Conservation (phyloP, 2,113 vertebrate genomes). For the Fukomys damarensis region DNA sequence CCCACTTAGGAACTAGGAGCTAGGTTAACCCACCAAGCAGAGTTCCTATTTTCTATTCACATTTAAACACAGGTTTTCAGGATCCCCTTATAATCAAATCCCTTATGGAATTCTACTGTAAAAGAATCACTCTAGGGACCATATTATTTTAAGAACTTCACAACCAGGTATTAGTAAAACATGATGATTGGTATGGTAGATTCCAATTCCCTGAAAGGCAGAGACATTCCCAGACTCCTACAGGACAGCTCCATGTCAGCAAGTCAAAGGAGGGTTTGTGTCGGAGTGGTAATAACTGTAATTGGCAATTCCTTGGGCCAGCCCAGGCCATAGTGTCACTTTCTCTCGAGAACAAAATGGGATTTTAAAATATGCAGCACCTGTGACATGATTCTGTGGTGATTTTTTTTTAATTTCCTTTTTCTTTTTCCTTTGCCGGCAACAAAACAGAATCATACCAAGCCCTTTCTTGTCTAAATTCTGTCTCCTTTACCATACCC, state of each 20-base stretch:
- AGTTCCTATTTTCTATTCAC: neutral
- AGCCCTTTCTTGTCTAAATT: slow-evolving; percentile 80
- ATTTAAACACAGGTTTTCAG: neutral
- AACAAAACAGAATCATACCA: slow-evolving; percentile 70
- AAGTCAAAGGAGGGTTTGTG: slow-evolving; percentile 64
- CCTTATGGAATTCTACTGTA: neutral
- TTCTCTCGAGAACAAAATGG: slow-evolving; percentile 77
- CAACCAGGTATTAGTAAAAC: slow-evolving; percentile 21
- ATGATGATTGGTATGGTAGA: neutral
- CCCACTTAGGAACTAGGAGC: neutral
- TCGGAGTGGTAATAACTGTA: slow-evolving; percentile 49
- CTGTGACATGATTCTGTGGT: slow-evolving; percentile 69
- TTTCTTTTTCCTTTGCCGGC: neutral
- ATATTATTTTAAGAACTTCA: slow-evolving; percentile 11
- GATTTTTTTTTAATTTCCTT: neutral
- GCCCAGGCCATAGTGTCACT: slow-evolving; percentile 47
- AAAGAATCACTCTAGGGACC: neutral
- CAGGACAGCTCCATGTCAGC: slow-evolving; percentile 49
- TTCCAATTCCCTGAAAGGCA: slow-evolving; percentile 47
- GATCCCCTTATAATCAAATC: slow-evolving; percentile 3
- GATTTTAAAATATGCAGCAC: slow-evolving; percentile 79
- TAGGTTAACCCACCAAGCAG: neutral
- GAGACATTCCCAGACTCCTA: neutral
- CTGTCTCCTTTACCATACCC: slow-evolving; percentile 76
- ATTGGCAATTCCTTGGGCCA: slow-evolving; percentile 11